Conservation (phyloP, 2,888 invertebrate species). For the Imbricaverruca yamaguchii region DNA sequence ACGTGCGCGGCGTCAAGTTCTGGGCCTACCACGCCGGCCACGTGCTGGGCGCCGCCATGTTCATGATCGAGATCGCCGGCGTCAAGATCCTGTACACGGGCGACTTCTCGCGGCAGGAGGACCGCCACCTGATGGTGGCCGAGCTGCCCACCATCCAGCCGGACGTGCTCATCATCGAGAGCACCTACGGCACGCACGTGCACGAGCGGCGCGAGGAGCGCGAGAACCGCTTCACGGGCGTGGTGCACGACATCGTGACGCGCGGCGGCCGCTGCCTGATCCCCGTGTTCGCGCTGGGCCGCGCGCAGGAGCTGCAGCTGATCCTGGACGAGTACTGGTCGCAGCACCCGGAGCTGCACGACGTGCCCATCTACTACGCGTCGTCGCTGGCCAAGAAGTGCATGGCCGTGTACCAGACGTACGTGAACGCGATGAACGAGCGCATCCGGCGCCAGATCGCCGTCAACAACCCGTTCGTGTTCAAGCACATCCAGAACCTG, state of each 20-base stretch:
- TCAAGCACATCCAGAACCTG: conserved; percentile 90
- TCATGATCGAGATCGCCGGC: conserved; percentile 99
- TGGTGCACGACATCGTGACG: conserved; percentile 91
- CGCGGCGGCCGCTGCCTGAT: conserved; percentile 97
- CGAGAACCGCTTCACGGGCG: conserved; percentile 82
- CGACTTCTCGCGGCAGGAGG: conserved; percentile 97
- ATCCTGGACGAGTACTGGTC: conserved; percentile 98
- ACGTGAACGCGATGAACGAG: conserved; percentile 99
- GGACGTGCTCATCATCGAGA: conserved; percentile 92
- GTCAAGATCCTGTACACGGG: conserved; percentile 95
- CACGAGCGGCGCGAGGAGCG: conserved; percentile 97
- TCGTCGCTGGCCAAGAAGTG: conserved; percentile 98
- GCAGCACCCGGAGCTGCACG: conserved; percentile 91
- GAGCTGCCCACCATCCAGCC: conserved; percentile 95
- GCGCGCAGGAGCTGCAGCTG: conserved; percentile 90
- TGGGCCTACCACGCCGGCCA: conserved; percentile 99
- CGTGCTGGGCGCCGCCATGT: conserved; percentile 98
- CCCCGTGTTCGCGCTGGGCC: conserved; percentile 95
- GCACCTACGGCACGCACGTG: conserved; percentile 98
- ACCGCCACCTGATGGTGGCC: conserved; percentile 97
- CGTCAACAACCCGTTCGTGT: conserved; percentile 96
- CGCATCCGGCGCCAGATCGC: conserved; percentile 92
- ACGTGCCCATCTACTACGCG: conserved; percentile 98
- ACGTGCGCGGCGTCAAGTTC: conserved; percentile 91
- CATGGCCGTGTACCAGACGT: conserved; percentile 99